A percentile compares a stretch with the other conserved stretches of the same genome.
These are phyloP conservation scores for Brachyhypopomus occidentalis DNA, from an alignment of 2,113 vertebrate genomes.

Conservation along the genomic window DNA sequence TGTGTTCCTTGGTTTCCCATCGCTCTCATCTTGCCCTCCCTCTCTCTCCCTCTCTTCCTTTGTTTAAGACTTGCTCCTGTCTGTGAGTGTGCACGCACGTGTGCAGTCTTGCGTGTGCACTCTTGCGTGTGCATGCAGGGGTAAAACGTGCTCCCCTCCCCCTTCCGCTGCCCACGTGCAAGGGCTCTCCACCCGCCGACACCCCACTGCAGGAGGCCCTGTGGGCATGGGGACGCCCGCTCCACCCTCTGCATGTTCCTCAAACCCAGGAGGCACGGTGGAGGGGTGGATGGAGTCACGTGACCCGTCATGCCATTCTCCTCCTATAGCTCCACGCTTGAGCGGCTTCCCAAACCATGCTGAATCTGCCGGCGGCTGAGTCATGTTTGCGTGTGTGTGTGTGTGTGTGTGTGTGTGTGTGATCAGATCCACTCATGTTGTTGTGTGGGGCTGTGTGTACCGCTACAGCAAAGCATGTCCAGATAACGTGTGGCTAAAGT, in stretches of 20 bases:
- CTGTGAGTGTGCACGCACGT: not conserved
- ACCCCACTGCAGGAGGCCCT: too few species aligned
- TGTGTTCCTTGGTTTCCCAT: conserved; percentile 16
- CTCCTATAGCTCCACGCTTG: conserved; percentile 24
- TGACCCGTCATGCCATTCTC: conserved; percentile 35
- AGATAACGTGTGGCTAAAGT: not conserved
- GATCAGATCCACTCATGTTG: not conserved
- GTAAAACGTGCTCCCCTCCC: too few species aligned
- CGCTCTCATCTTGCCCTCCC: conserved; percentile 4
- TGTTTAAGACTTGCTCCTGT: conserved; percentile 46
- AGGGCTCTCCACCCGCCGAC: too few species aligned
- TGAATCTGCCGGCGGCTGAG: too few species aligned
- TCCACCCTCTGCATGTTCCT: too few species aligned
- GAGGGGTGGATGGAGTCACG: too few species aligned
- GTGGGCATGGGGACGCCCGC: too few species aligned
- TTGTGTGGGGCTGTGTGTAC: conserved; percentile 47
- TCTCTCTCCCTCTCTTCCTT: conserved; percentile 10
- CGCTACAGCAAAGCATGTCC: conserved; percentile 26
- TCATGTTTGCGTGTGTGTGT: not conserved
- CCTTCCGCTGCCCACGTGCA: too few species aligned
- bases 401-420: conserved; percentile 32
- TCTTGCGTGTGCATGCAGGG: too few species aligned
- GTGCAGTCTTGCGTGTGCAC: too few species aligned
- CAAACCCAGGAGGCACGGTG: too few species aligned
- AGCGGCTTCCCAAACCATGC: not conserved